A percentile compares a stretch with the other conserved stretches of the same genome.
Evolutionary conservation across 2,888 invertebrate species (phyloP).

Genomic region (Cactoblastis cactorum): DNA sequence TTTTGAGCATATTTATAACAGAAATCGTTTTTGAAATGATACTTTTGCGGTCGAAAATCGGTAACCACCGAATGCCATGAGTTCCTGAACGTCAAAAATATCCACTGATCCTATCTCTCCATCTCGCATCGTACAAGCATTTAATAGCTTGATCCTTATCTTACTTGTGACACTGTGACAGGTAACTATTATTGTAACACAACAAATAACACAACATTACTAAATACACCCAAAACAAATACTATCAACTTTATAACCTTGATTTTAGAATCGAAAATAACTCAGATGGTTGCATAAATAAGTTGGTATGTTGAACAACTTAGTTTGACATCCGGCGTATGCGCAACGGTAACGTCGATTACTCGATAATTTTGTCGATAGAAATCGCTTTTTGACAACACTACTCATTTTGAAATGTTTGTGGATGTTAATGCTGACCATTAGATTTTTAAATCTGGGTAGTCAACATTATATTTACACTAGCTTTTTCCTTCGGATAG

Average conservation of each 20-base stretch:
- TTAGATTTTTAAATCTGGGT: constrained; percentile 5
- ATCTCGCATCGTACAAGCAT: constrained; percentile 62
- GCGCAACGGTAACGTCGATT: constrained; percentile 72
- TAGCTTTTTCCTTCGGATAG: no score
- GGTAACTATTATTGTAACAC: constrained; percentile 67
- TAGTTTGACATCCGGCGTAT: constrained; percentile 68
- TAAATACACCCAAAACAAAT: constrained; percentile 18
- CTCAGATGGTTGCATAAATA: constrained; percentile 1
- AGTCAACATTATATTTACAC: not conserved
- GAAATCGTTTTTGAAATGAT: no score
- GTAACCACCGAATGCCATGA: not conserved
- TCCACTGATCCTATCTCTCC: constrained; percentile 40
- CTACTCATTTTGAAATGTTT: constrained; percentile 48
- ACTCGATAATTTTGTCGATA: constrained; percentile 73
- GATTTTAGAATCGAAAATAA: constrained; percentile 23
- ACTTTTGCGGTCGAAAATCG: not conserved
- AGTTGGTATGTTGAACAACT: constrained; percentile 36
- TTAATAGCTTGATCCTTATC: constrained; percentile 66
- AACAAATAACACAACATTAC: constrained; percentile 34
- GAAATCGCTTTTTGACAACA: constrained; percentile 69
- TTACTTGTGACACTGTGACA: constrained; percentile 71
- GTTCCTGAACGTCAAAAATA: constrained; percentile 9
- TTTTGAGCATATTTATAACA: no score
- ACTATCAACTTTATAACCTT: constrained; percentile 6
- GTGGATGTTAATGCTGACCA: constrained; percentile 21